Conservation (phyloP, 2,797 vertebrate genomes). For the Brotula barbata region DNA sequence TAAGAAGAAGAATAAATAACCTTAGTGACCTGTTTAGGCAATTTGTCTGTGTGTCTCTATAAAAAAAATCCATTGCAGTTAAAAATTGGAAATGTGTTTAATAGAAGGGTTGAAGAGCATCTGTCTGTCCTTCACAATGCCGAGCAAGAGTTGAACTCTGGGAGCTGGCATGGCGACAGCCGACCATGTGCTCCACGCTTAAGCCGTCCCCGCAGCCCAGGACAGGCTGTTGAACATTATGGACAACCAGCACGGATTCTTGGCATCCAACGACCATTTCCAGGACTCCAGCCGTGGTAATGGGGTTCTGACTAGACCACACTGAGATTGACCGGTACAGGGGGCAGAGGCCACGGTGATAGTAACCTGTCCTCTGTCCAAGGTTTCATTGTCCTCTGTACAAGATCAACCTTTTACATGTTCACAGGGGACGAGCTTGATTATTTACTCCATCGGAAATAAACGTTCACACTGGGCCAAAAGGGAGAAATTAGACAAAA, state of each 20-base stretch:
- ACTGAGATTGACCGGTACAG: conserved; percentile 27
- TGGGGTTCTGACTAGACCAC: conserved; percentile 52
- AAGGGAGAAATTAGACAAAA: no score
- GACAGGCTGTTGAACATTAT: conserved; percentile 67
- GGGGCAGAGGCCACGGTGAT: neutral
- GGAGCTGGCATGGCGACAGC: conserved; percentile 66
- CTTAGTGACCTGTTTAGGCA: neutral
- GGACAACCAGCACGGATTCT: conserved; percentile 64
- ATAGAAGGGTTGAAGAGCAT: conserved; percentile 37
- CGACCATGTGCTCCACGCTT: conserved; percentile 58
- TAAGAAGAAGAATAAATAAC: no score
- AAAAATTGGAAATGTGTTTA: conserved; percentile 19
- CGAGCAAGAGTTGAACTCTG: conserved; percentile 58
- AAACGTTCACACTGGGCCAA: no score
- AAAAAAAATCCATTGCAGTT: neutral
- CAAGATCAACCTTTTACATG: neutral
- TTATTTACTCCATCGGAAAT: no score
- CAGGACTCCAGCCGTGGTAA: conserved; percentile 23
- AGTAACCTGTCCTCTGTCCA: neutral
- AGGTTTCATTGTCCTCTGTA: neutral
- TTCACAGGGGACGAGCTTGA: conserved; percentile 7
- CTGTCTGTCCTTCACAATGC: conserved; percentile 40
- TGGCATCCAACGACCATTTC: conserved; percentile 42
- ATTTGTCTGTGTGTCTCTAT: neutral
- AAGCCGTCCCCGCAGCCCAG: conserved; percentile 57